Conservation (phyloP, 1,140 invertebrate species). For the Zaprionus tsacasi region DNA sequence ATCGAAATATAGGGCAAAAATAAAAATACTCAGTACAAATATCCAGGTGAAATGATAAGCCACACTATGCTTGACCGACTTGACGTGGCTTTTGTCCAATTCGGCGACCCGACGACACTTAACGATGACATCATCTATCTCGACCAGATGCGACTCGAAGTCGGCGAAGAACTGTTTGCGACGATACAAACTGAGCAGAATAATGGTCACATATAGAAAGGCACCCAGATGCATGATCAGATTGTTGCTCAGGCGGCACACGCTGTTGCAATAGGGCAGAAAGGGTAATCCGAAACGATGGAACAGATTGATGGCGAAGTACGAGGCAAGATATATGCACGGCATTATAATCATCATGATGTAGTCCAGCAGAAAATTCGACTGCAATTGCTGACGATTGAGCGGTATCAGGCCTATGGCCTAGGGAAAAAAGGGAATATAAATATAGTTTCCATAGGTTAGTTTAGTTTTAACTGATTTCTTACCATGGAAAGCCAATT, state of each 20-base stretch:
- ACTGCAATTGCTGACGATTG: slow-evolving; percentile 52
- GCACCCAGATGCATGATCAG: slow-evolving; percentile 72
- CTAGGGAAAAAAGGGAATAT: slow-evolving; percentile 26
- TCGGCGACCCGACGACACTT: slow-evolving; percentile 64
- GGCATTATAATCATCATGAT: slow-evolving; percentile 70
- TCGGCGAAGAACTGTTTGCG: slow-evolving; percentile 73
- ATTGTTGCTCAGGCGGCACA: slow-evolving; percentile 65
- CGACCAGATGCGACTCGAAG: slow-evolving; percentile 61
- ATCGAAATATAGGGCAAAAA: slow-evolving; percentile 64
- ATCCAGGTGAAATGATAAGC: slow-evolving; percentile 73
- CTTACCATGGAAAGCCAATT: slow-evolving; percentile 71
- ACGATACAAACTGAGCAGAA: slow-evolving; percentile 63
- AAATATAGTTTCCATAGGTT: background rate
- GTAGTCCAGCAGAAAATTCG: slow-evolving; percentile 63
- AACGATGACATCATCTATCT: slow-evolving; percentile 61
- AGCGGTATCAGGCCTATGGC: slow-evolving; percentile 73
- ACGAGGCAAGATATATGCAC: slow-evolving; percentile 64
- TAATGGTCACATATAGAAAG: slow-evolving; percentile 69
- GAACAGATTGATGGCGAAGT: slow-evolving; percentile 51
- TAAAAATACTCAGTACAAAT: slow-evolving; percentile 61
- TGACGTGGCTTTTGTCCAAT: slow-evolving; percentile 52
- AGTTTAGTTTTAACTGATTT: background rate
- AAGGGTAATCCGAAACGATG: slow-evolving; percentile 36
- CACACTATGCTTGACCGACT: slow-evolving; percentile 56
- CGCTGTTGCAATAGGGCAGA: slow-evolving; percentile 61